phyloP scores from a whole-genome alignment of 2,888 invertebrate species.

The Heliconius charithonia region DNA sequence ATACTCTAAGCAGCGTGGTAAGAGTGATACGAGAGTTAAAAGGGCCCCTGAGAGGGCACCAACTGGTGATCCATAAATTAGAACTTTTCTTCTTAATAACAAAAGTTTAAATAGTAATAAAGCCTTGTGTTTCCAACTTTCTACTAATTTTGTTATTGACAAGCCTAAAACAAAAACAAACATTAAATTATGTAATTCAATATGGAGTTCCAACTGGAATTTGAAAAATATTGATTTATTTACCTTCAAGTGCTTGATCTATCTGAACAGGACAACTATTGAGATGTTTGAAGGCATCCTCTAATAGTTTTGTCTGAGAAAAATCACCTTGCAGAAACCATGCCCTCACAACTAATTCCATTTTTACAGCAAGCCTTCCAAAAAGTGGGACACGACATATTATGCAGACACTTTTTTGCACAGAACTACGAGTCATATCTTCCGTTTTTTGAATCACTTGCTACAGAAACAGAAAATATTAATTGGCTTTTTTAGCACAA shows the following conservation, averaged over 20 bases:
- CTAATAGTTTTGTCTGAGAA: slow-evolving; percentile 92
- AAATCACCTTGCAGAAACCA: slow-evolving; percentile 98
- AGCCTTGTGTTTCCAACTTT: slow-evolving; percentile 95
- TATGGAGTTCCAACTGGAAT: background rate
- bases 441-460: slow-evolving; percentile 95
- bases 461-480: slow-evolving; percentile 71
- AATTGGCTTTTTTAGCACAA: background rate
- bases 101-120: slow-evolving; percentile 96
- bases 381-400: slow-evolving; percentile 95
- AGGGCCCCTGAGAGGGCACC: slow-evolving; percentile 93
- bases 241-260: slow-evolving; percentile 81
- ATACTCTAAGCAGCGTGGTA: slow-evolving; percentile 94
- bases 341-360: slow-evolving; percentile 97
- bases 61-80: slow-evolving; percentile 97
- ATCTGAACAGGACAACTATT: slow-evolving; percentile 90
- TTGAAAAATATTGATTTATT: slow-evolving; percentile 8
- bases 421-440: slow-evolving; percentile 98
- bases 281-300: slow-evolving; percentile 96
- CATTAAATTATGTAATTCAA: slow-evolving; percentile 6
- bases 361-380: slow-evolving; percentile 97
- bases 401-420: slow-evolving; percentile 99
- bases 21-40: slow-evolving; percentile 93
- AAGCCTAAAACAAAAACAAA: slow-evolving; percentile 83
- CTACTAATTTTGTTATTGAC: slow-evolving; percentile 90
- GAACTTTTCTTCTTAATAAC: slow-evolving; percentile 93